Percentiles rank a stretch among this genome's conserved stretches.
These are phyloP conservation scores for Cyprinodon diabolis DNA, from an alignment of 2,797 vertebrate genomes.

Conservation along the genomic window DNA sequence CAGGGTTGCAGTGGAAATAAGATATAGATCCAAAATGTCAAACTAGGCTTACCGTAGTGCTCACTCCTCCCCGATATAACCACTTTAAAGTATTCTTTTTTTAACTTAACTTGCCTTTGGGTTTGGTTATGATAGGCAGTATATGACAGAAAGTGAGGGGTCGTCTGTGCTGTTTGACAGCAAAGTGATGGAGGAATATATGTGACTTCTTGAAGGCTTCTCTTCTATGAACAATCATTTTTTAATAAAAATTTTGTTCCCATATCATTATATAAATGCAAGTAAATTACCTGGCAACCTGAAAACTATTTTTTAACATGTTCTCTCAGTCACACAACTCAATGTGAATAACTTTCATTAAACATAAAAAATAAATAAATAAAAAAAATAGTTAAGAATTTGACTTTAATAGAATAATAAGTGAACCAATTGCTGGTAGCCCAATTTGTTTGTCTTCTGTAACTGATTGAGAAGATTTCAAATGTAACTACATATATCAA, in stretches of 20 bases:
- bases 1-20: not conserved
- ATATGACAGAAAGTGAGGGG: not conserved
- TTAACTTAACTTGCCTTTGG: slow-evolving; percentile 8
- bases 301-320: not conserved
- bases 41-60: slow-evolving; percentile 5
- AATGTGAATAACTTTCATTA: not conserved
- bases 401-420: not conserved
- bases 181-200: slow-evolving; percentile 1
- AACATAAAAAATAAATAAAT: no score
- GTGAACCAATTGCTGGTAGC: not conserved
- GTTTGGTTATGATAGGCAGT: not conserved
- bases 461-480: no score
- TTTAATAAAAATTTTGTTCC: fast-evolving
- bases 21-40: not conserved
- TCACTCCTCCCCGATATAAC: slow-evolving; percentile 1
- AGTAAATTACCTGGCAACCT: not conserved
- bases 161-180: not conserved
- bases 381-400: not conserved
- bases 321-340: not conserved
- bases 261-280: not conserved
- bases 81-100: slow-evolving; percentile 6
- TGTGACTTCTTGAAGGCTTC: slow-evolving; percentile 2
- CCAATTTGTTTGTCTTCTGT: not conserved
- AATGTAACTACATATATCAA: no score
- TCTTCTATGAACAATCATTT: slow-evolving; percentile 9